These are phyloP conservation scores for Campoletis sonorensis DNA, from an alignment of 1,140 invertebrate genomes.

Conservation along the genomic window DNA sequence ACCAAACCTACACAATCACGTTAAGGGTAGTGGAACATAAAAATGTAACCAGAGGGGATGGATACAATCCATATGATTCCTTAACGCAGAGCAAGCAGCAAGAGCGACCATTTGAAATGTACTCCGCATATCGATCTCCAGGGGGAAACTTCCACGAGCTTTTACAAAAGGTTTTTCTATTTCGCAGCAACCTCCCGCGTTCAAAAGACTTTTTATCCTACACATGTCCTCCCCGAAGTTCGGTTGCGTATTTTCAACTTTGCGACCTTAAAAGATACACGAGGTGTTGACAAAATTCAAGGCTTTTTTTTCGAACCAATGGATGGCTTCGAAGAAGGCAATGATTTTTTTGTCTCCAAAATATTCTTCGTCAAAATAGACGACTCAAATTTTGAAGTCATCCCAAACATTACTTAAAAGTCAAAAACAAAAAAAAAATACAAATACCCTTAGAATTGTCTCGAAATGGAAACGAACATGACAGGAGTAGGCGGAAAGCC, in stretches of 20 bases:
- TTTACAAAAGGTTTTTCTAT: not conserved
- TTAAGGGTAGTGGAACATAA: conserved; percentile 65
- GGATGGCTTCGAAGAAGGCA: too few species aligned
- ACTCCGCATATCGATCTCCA: conserved; percentile 1
- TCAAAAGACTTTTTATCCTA: too few species aligned
- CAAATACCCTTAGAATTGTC: not conserved
- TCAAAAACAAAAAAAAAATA: not conserved
- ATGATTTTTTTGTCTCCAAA: too few species aligned
- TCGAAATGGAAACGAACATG: not conserved
- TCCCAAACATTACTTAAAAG: not conserved
- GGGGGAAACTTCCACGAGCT: not conserved
- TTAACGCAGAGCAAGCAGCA: not conserved
- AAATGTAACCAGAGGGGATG: conserved; percentile 4
- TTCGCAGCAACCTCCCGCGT: too few species aligned
- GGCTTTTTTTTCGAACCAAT: too few species aligned
- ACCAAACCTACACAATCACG: conserved; percentile 84
- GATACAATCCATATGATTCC: not conserved
- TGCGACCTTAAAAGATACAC: too few species aligned
- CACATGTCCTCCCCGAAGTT: too few species aligned
- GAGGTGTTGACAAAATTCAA: too few species aligned
- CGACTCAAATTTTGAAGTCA: too few species aligned
- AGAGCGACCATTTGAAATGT: not conserved
- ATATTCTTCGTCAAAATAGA: too few species aligned
- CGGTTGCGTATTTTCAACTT: too few species aligned
- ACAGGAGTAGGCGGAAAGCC: not conserved